Percentiles rank a stretch among this genome's conserved stretches.
Conservation (phyloP, 2,888 invertebrate genomes). For the Chironomus tentans region DNA sequence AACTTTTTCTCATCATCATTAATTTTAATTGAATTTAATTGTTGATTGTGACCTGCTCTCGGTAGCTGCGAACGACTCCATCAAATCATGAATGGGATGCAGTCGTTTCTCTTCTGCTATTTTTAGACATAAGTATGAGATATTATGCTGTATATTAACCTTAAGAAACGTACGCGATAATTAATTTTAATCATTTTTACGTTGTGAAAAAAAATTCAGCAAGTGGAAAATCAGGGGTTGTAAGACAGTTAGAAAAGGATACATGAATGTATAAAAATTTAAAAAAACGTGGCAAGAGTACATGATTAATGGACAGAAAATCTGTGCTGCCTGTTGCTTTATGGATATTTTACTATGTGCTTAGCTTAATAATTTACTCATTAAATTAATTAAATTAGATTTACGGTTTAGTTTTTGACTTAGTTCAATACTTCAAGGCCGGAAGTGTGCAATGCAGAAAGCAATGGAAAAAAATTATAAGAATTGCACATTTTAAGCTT, state of each 20-base stretch:
- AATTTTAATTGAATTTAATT: conserved; percentile 3
- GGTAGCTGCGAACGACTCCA: not conserved
- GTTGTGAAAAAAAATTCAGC: not conserved
- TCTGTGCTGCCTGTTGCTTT: too few species aligned
- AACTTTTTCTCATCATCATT: conserved; percentile 16
- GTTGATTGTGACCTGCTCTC: not conserved
- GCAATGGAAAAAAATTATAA: not conserved
- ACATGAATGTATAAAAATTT: not conserved
- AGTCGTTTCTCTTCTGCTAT: not conserved
- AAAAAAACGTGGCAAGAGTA: too few species aligned
- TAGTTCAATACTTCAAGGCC: not conserved
- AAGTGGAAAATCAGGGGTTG: not conserved
- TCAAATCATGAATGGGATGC: not conserved
- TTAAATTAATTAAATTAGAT: too few species aligned
- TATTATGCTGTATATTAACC: too few species aligned
- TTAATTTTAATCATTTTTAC: not conserved
- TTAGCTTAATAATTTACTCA: too few species aligned
- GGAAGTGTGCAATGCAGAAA: conserved; percentile 25
- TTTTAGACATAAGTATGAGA: not conserved
- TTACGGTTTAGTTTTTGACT: too few species aligned
- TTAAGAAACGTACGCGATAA: not conserved
- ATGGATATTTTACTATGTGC: too few species aligned
- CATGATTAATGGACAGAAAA: too few species aligned
- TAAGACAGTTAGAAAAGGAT: not conserved
- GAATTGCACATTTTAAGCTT: conserved; percentile 17